A percentile compares a stretch with the other conserved stretches of the same genome.
Conservation (phyloP, 2,113 vertebrate genomes). For the Platysteira castanea region DNA sequence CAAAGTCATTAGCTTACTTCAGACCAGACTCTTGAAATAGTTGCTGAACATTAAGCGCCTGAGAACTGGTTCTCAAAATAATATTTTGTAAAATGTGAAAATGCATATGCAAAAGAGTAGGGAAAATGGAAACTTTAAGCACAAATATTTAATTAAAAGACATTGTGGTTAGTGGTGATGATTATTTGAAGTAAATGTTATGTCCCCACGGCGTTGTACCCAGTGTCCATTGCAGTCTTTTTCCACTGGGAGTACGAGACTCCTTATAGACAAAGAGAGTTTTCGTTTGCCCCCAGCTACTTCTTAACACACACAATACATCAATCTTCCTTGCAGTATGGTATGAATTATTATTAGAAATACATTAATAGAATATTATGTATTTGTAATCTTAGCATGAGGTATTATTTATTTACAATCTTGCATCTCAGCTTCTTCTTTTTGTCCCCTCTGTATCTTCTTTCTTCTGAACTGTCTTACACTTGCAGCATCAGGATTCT, state of each 20-base stretch:
- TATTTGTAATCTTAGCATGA: not conserved
- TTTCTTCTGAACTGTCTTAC: not conserved
- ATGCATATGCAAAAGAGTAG: not conserved
- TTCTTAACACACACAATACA: not conserved
- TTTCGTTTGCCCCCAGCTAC: not conserved
- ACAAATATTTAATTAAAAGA: not conserved
- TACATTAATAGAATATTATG: not conserved
- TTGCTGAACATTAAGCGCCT: not conserved
- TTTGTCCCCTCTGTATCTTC: not conserved
- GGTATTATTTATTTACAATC: constrained; percentile 24
- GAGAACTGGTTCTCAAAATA: not conserved
- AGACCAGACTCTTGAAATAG: constrained; percentile 4
- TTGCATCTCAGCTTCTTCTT: not conserved
- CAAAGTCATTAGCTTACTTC: constrained; percentile 18
- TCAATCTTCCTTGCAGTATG: not conserved
- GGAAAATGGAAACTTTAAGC: not conserved
- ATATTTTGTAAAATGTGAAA: not conserved
- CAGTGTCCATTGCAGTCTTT: not conserved
- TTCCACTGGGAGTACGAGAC: not conserved
- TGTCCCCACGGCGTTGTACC: not conserved
- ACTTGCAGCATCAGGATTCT: not conserved
- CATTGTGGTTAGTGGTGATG: not conserved
- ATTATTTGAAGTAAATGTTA: not conserved
- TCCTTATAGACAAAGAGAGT: not conserved
- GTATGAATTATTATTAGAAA: not conserved